These are phyloP conservation scores for Callocephalon fimbriatum DNA, from an alignment of 2,113 vertebrate species.

Conservation along the genomic window DNA sequence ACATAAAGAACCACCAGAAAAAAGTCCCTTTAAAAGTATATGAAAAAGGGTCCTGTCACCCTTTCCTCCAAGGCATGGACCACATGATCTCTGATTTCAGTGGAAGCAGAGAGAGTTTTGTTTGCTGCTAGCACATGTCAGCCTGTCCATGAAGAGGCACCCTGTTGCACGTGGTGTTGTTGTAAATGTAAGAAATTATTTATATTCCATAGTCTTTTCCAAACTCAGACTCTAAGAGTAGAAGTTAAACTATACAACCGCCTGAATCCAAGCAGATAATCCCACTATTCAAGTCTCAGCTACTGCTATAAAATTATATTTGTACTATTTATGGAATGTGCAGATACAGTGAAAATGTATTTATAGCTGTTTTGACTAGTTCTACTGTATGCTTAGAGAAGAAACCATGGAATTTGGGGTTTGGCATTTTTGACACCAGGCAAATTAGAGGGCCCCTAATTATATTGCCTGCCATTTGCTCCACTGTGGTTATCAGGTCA, in stretches of 20 bases:
- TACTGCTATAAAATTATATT: constrained; percentile 52
- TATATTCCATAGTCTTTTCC: background rate
- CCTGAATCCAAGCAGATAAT: constrained; percentile 15
- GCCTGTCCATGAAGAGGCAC: background rate
- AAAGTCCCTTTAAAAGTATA: background rate
- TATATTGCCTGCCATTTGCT: constrained; percentile 16
- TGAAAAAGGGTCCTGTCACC: background rate
- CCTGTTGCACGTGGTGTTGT: background rate
- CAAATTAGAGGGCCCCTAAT: constrained; percentile 27
- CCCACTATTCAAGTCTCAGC: background rate
- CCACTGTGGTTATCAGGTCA: constrained; percentile 24
- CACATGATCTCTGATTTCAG: background rate
- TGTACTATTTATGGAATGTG: constrained; percentile 63
- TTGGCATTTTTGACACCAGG: constrained; percentile 57
- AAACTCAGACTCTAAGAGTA: background rate
- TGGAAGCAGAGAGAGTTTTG: background rate
- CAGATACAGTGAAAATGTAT: constrained; percentile 57
- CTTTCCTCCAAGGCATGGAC: background rate
- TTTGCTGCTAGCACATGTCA: background rate
- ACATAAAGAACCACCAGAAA: background rate
- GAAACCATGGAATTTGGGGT: constrained; percentile 63
- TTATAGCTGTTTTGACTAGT: constrained; percentile 50
- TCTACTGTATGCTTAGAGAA: constrained; percentile 48
- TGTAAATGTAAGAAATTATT: background rate
- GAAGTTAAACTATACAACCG: background rate